Conservation (phyloP, 2,888 invertebrate species). For the Idaea dimidiata region DNA sequence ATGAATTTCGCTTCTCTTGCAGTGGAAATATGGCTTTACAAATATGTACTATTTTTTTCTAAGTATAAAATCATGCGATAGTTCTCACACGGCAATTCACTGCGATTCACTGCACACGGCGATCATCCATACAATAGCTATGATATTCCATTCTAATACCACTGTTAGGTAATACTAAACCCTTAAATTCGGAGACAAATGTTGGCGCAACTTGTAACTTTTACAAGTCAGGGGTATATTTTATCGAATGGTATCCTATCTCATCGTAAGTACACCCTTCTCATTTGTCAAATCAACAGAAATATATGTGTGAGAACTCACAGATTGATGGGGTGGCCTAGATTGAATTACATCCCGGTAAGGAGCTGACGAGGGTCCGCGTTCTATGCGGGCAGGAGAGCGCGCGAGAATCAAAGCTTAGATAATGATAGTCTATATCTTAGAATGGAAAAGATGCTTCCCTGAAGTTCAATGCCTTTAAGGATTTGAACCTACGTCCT, state of each 20-base stretch:
- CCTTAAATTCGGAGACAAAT: not conserved
- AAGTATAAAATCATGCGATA: too few relatives aligned
- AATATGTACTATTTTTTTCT: too few relatives aligned
- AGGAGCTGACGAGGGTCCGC: slow-evolving; percentile 77
- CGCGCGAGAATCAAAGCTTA: slow-evolving; percentile 66
- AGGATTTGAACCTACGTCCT: too few relatives aligned
- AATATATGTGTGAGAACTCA: slow-evolving; percentile 78
- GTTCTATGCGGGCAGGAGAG: slow-evolving; percentile 61
- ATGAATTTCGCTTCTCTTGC: too few relatives aligned
- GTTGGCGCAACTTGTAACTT: not conserved
- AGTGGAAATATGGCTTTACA: too few relatives aligned
- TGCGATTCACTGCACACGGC: not conserved
- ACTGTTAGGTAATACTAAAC: not conserved
- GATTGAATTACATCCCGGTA: slow-evolving; percentile 78
- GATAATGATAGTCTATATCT: slow-evolving; percentile 43
- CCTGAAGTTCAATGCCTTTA: too few relatives aligned
- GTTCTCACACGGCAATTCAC: too few relatives aligned
- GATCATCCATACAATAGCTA: not conserved
- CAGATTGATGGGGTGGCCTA: slow-evolving; percentile 78
- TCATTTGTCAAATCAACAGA: slow-evolving; percentile 81
- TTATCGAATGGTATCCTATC: slow-evolving; percentile 49
- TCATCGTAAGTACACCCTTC: slow-evolving; percentile 70
- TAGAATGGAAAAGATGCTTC: too few relatives aligned
- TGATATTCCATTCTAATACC: not conserved
- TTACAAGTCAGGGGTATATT: slow-evolving; percentile 47